phyloP scores from a whole-genome alignment of 2,113 vertebrate genomes.

The Tyrannus savana region DNA sequence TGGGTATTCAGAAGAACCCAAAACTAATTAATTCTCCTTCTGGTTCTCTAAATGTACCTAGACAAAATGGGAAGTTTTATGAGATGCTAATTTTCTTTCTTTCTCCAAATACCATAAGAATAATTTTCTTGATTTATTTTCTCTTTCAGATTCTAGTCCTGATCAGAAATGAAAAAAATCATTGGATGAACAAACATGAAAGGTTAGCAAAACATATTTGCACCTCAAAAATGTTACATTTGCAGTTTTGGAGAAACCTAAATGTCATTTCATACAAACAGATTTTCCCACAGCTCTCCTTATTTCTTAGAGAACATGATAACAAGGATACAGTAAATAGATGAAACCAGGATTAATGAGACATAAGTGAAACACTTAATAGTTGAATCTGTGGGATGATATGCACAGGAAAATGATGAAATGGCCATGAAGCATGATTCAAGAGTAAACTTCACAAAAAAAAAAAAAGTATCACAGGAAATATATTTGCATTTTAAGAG shows the following conservation, averaged over 20 bases:
- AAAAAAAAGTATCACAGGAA: neutral
- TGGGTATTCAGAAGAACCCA: neutral
- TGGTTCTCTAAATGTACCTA: neutral
- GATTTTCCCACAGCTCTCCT: conserved; percentile 51
- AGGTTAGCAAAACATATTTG: conserved; percentile 48
- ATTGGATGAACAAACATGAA: conserved; percentile 24
- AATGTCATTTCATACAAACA: conserved; percentile 54
- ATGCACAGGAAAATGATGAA: neutral
- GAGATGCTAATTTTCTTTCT: neutral
- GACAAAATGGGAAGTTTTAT: neutral
- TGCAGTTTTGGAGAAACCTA: conserved; percentile 21
- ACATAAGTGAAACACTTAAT: conserved; percentile 34
- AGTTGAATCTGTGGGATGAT: conserved; percentile 4
- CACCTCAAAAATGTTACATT: conserved; percentile 49
- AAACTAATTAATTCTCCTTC: conserved; percentile 2
- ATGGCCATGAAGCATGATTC: conserved; percentile 8
- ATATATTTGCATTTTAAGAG: conserved; percentile 13
- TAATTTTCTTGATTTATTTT: conserved; percentile 15
- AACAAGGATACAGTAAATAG: conserved; percentile 24
- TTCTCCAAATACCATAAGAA: neutral
- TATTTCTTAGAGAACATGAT: conserved; percentile 33
- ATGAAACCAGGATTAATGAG: conserved; percentile 51
- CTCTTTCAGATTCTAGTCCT: conserved; percentile 10
- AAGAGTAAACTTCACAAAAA: neutral
- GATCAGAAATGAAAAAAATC: conserved; percentile 32